Conservation (phyloP, 2,113 vertebrate species). For the Paratilapia polleni region DNA sequence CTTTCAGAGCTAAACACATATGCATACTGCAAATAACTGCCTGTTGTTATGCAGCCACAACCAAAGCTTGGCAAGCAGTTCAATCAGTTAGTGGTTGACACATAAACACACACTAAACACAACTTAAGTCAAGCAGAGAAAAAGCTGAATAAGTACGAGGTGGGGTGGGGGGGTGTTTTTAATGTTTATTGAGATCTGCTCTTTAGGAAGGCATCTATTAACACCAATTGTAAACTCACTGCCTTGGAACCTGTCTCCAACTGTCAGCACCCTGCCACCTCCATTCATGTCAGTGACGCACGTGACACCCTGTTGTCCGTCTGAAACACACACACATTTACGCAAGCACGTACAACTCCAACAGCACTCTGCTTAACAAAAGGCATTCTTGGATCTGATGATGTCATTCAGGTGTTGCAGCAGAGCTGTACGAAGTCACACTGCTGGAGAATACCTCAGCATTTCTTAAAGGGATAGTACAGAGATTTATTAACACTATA, state of each 20-base stretch:
- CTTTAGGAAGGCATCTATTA: conserved; percentile 77
- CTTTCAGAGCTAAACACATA: neutral
- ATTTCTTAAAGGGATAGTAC: neutral
- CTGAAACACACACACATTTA: conserved; percentile 7
- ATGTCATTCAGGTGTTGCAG: neutral
- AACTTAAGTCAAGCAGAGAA: neutral
- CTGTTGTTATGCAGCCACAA: neutral
- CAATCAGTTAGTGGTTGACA: neutral
- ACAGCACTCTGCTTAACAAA: conserved; percentile 37
- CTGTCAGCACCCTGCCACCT: conserved; percentile 72
- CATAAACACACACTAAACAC: conserved; percentile 19
- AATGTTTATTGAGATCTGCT: conserved; percentile 61
- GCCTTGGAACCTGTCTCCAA: conserved; percentile 64
- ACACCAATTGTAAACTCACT: conserved; percentile 75
- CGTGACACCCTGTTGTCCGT: conserved; percentile 41
- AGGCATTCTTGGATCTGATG: conserved; percentile 31
- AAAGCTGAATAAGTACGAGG: conserved; percentile 2
- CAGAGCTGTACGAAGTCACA: neutral
- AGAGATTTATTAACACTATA: neutral
- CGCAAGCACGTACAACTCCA: neutral
- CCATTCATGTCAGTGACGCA: conserved; percentile 53
- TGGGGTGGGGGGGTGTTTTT: conserved; percentile 34
- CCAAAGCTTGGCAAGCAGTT: neutral
- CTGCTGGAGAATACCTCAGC: neutral
- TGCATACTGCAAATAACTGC: neutral